Percentiles rank a stretch among this genome's conserved stretches.
These are phyloP conservation scores for Arctia plantaginis DNA, from an alignment of 2,888 invertebrate species.

Conservation along the genomic window DNA sequence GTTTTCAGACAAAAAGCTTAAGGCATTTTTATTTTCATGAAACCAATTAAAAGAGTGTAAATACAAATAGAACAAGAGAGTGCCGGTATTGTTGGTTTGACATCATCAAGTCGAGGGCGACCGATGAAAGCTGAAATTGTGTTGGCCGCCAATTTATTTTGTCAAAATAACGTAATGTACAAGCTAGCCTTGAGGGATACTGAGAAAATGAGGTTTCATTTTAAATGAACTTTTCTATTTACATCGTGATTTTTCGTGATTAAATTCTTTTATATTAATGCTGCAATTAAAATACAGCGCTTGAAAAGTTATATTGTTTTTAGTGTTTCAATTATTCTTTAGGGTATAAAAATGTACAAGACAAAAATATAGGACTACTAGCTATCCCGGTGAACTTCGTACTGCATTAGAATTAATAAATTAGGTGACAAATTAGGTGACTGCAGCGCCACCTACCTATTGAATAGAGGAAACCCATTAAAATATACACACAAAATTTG, in stretches of 20 bases:
- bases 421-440: no score
- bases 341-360: neutral
- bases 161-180: constrained; percentile 15
- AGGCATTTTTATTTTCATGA: constrained; percentile 8
- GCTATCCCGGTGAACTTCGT: no score
- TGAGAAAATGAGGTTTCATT: constrained; percentile 14
- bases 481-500: no score
- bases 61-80: constrained; percentile 11
- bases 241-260: neutral
- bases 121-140: constrained; percentile 21
- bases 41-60: constrained; percentile 17
- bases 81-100: constrained; percentile 13
- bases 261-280: neutral
- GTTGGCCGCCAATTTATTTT: constrained; percentile 22
- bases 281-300: neutral
- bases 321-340: neutral
- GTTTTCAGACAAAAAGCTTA: neutral
- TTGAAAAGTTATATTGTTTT: neutral
- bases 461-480: no score
- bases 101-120: constrained; percentile 16
- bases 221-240: constrained; percentile 16
- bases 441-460: no score
- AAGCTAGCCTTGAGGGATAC: constrained; percentile 15
- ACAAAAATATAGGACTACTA: no score
- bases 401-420: no score